Conservation (phyloP, 2,888 invertebrate genomes). For the Malthinus flaveolus region DNA sequence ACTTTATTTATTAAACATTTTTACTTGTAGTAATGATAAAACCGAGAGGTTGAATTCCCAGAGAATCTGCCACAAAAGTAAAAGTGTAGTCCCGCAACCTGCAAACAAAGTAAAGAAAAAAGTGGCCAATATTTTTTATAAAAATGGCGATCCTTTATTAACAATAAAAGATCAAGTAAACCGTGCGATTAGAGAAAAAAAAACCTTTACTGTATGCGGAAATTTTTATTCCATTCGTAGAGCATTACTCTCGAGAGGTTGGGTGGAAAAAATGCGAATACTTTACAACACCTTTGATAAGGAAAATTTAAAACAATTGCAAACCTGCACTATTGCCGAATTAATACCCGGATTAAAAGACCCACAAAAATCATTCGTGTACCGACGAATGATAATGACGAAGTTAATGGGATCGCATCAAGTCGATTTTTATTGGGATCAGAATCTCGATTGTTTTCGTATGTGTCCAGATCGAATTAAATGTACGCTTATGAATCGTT, state of each 20-base stretch:
- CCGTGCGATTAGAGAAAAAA: constrained; percentile 56
- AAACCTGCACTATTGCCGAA: constrained; percentile 40
- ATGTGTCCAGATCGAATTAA: constrained; percentile 46
- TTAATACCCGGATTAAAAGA: constrained; percentile 43
- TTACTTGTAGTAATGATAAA: no score
- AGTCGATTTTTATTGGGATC: constrained; percentile 75
- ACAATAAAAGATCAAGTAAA: constrained; percentile 56
- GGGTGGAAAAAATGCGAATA: constrained; percentile 70
- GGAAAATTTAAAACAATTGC: constrained; percentile 36
- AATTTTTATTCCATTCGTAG: constrained; percentile 58
- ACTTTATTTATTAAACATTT: no score
- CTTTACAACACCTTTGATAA: constrained; percentile 47
- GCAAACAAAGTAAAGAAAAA: not conserved
- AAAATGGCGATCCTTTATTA: constrained; percentile 22
- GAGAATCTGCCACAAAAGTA: no score
- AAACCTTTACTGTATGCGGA: constrained; percentile 62
- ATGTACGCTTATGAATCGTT: constrained; percentile 48
- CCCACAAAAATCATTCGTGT: constrained; percentile 40
- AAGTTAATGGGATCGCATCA: constrained; percentile 64
- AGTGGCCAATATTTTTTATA: no score
- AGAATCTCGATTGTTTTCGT: constrained; percentile 47
- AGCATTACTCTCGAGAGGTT: constrained; percentile 67
- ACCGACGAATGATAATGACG: constrained; percentile 56
- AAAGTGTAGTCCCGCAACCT: no score
- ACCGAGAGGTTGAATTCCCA: no score